phyloP scores from a whole-genome alignment of 2,113 vertebrate species.

The Gymnorhina tibicen region DNA sequence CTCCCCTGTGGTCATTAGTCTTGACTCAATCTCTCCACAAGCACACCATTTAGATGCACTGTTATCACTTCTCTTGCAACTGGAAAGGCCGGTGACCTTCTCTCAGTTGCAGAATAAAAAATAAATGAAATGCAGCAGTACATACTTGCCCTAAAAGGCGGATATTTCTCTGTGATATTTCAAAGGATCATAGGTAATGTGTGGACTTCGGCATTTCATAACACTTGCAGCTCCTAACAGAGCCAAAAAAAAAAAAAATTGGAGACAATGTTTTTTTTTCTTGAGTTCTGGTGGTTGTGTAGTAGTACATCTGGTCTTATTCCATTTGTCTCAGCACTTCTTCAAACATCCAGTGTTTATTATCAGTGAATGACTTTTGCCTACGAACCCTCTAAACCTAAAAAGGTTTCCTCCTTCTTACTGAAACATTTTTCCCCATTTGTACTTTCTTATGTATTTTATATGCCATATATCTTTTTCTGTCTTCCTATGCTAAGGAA shows the following conservation, averaged over 20 bases:
- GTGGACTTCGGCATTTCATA: background rate
- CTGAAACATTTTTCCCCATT: background rate
- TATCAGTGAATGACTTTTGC: background rate
- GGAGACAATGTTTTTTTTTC: background rate
- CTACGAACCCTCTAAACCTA: background rate
- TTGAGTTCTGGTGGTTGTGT: background rate
- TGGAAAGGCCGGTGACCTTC: background rate
- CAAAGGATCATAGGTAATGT: background rate
- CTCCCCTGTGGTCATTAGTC: background rate
- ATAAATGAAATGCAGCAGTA: background rate
- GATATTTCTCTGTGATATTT: background rate
- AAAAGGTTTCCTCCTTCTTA: background rate
- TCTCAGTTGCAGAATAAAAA: background rate
- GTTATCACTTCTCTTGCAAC: background rate
- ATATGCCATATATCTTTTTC: background rate
- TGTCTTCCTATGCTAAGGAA: background rate
- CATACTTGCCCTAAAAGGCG: background rate
- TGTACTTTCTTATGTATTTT: background rate
- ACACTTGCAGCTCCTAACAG: background rate
- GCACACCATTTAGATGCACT: background rate
- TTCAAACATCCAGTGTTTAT: background rate
- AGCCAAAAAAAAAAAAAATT: background rate
- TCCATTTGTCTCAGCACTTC: background rate
- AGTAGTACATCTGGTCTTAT: background rate
- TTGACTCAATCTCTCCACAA: background rate